Evolutionary conservation across 2,113 vertebrate species (phyloP), one percentile per base, ranked within the genome.

Genomic region (Hiodon alosoides): DNA sequence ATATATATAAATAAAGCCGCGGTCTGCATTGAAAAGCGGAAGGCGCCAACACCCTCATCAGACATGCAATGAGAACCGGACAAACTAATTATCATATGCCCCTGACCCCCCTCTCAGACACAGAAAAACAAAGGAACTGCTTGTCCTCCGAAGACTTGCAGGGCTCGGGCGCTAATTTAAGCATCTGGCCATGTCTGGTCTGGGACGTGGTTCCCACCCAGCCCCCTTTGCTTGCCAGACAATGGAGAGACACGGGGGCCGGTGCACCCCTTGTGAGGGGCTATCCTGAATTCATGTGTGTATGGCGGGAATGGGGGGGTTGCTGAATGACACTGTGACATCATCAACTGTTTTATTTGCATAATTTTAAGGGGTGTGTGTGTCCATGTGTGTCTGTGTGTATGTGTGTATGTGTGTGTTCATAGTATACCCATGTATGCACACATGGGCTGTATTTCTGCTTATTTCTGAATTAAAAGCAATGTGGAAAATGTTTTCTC

Each of bases 161-260:
- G 89, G 91, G 90, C 92, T 93, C 92, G 90, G 88, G 90, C 83
- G 87, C 90, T 95, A 94, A 95, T 94, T 92, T 93, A 92, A 90
- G 92, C 95, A 96, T 95, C 94, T 96, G 95, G 92, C 91, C 91
- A 90, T 91, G 94, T 95, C 88, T 90, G 80, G 84, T 83, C 80
- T 81, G 76, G 73, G 74, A 75, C 66, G 79, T 81, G 62, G 78
- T 84, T 89, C 83, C 89, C 85, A 87, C 81, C 86, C 86, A 87
- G 75, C 85, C 78, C 81, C 76, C 74, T 67, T 31, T 7, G 69
- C 57, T 53, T 70, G 52, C 52, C 53, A 85, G 86, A 87, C 85
- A 88, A 81, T 83, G 92, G 92, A 93, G 91, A 92, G 92, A 92
- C 94, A 90, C 86, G 93, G 91, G 91, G 91, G 92, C 90, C 81